Conservation (phyloP, 2,113 vertebrate species). For the Bucco capensis region DNA sequence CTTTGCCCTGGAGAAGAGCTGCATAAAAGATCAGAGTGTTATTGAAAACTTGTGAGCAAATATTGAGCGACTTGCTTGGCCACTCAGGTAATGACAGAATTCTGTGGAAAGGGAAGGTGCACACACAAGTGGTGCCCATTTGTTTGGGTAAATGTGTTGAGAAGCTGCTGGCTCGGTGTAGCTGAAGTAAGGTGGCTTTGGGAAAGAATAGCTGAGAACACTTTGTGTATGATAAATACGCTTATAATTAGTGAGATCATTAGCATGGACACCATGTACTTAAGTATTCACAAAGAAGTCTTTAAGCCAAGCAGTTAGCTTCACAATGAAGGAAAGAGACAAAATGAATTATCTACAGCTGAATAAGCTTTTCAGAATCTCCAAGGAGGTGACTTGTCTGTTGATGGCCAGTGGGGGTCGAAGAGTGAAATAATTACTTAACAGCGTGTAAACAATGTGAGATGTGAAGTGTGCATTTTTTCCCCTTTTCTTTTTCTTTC, state of each 20-base stretch:
- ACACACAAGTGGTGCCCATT: not conserved
- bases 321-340: constrained; percentile 38
- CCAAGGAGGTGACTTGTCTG: constrained; percentile 79
- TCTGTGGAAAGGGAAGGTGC: not conserved
- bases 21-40: constrained; percentile 72
- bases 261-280: constrained; percentile 70
- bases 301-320: constrained; percentile 76
- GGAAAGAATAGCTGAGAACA: constrained; percentile 46
- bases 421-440: constrained; percentile 86
- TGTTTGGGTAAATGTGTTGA: not conserved
- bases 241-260: constrained; percentile 80
- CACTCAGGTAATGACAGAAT: constrained; percentile 23
- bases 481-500: constrained; percentile 17
- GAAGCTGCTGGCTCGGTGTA: constrained; percentile 50
- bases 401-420: constrained; percentile 72
- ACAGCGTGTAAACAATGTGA: constrained; percentile 82
- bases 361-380: constrained; percentile 81
- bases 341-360: constrained; percentile 74
- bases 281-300: constrained; percentile 76
- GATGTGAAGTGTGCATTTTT: constrained; percentile 72
- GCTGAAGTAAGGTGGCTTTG: constrained; percentile 54
- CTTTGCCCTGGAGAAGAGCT: constrained; percentile 73
- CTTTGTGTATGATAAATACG: constrained; percentile 72
- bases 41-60: constrained; percentile 79
- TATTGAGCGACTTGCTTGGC: constrained; percentile 71